Evolutionary conservation across 2,797 vertebrate species (phyloP).

Genomic region (Phoxinus dragarum): DNA sequence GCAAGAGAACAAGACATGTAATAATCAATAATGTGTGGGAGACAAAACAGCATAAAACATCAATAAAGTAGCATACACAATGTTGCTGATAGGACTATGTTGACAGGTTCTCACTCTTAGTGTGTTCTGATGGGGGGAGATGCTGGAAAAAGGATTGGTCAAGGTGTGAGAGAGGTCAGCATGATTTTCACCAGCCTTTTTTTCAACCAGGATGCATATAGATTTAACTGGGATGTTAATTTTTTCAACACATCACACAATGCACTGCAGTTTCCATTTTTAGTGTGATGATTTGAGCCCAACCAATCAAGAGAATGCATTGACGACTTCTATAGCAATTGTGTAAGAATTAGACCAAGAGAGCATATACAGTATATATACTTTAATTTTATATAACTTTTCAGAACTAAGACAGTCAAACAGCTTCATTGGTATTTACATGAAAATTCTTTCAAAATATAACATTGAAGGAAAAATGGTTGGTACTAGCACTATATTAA

Average conservation of each 20-base stretch:
- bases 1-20: background rate
- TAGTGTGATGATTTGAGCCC: background rate
- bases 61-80: background rate
- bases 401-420: no score
- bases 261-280: background rate
- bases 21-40: slow-evolving; percentile 11
- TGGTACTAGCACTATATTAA: no score
- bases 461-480: no score
- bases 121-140: background rate
- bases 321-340: background rate
- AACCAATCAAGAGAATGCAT: background rate
- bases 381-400: no score
- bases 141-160: background rate
- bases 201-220: background rate
- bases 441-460: no score
- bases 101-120: no score
- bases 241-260: background rate
- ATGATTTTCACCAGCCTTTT: background rate
- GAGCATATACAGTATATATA: no score
- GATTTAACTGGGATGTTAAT: background rate
- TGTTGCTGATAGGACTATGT: background rate
- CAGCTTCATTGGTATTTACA: no score
- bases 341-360: background rate
- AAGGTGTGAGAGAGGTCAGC: background rate
- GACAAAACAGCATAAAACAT: slow-evolving; percentile 10